A percentile compares a stretch with the other conserved stretches of the same genome.
These are phyloP conservation scores for Opisthograptis luteolata DNA, from an alignment of 2,888 invertebrate genomes.

Conservation along the genomic window DNA sequence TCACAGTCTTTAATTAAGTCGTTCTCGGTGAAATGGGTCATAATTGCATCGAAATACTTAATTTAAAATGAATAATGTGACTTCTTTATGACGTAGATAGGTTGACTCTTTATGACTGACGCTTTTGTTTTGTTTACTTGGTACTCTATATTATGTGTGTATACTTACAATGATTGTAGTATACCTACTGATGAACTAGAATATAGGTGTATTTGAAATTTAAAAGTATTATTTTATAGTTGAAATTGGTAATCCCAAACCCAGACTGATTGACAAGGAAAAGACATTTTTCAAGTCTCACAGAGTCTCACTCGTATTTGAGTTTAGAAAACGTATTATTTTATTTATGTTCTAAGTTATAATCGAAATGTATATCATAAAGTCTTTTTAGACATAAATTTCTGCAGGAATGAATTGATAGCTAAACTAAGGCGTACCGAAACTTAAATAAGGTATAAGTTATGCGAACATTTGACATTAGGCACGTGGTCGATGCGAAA, in stretches of 20 bases:
- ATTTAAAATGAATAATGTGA: conserved; percentile 8
- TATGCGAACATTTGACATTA: too few relatives aligned
- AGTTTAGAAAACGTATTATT: neutral
- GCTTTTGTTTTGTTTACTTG: too few relatives aligned
- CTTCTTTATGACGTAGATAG: conserved; percentile 5
- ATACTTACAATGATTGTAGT: neutral
- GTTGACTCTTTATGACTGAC: conserved; percentile 1
- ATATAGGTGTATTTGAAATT: neutral
- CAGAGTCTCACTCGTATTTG: neutral
- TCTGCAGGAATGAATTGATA: too few relatives aligned
- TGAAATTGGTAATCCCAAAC: conserved; percentile 2
- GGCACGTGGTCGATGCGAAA: too few relatives aligned
- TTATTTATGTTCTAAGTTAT: neutral
- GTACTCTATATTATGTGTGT: too few relatives aligned
- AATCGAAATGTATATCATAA: neutral
- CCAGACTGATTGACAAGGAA: conserved; percentile 15
- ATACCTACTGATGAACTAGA: neutral
- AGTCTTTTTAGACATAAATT: too few relatives aligned
- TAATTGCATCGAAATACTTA: conserved; percentile 19
- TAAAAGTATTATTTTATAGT: neutral
- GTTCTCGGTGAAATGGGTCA: conserved; percentile 18
- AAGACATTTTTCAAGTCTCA: conserved; percentile 13
- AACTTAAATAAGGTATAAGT: too few relatives aligned
- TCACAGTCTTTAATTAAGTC: conserved; percentile 15
- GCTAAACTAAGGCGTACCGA: too few relatives aligned